Evolutionary conservation across 2,113 vertebrate species (phyloP), one percentile per base, ranked within the genome.

Genomic region (Engraulis encrasicolus): DNA sequence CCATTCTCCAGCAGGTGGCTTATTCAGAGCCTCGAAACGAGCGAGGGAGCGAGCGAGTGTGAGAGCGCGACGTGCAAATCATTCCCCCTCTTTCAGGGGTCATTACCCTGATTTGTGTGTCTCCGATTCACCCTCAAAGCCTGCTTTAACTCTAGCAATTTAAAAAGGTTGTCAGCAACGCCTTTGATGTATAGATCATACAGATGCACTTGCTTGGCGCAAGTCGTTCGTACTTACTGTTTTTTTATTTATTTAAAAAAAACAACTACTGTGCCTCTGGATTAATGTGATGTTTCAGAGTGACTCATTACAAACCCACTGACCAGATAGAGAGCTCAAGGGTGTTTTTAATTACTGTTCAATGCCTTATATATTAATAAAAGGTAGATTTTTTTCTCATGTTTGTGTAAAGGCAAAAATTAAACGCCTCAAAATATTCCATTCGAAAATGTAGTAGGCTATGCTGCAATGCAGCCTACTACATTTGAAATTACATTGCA

Each of bases 21-120:
- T 87, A 81, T 89, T 90, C 87, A 88, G 86, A 90, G 90, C 15
- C 79, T 61, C 82, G 79, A 88, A 90, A 92, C 88, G 78, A 89
- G 90, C n/a, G n/a, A n/a, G n/a, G n/a, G n/a, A n/a, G n/a, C n/a
- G n/a, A n/a, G n/a, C n/a, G n/a, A n/a, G n/a, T n/a, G n/a, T n/a
- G n/a, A n/a, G n/a, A n/a, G n/a, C n/a, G n/a, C n/a, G n/a, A 89
- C 89, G 74, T 81, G 79, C 78, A 79, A 88, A 81, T 91, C 86
- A 87, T 88, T 82, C 61, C 78, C n/a, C 85, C 78, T 85, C 71
- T 88, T 87, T 88, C 52, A 84, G 82, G 74, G 90, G 77, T 48
- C 50, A 87, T 89, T 89, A 85, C 82, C 82, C 71, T 27, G 31
- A 50, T 78, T 27, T 78, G 74, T 61, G 79, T 82, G 84, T 71